phyloP scores from a whole-genome alignment of 2,113 vertebrate genomes.

The Phaethornis superciliosus region DNA sequence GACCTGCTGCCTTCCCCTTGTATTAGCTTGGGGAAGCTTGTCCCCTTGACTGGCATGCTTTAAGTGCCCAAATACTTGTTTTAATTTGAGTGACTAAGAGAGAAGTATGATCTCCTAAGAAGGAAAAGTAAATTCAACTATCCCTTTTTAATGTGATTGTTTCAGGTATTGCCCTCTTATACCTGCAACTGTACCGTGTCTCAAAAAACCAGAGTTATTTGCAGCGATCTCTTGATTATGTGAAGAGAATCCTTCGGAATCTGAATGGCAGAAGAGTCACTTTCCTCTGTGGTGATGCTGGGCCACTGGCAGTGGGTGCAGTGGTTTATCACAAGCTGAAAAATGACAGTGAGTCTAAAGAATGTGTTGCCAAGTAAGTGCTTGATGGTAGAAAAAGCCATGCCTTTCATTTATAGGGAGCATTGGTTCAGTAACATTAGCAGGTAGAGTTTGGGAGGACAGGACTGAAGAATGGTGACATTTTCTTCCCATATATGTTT shows the following conservation, averaged over 20 bases:
- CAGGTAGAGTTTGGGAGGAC: not conserved
- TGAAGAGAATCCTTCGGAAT: conserved; percentile 90
- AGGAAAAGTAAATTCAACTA: not conserved
- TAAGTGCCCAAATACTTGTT: not conserved
- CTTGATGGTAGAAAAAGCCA: not conserved
- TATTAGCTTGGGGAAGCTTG: too few species aligned
- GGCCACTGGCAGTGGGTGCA: conserved; percentile 90
- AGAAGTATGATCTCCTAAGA: not conserved
- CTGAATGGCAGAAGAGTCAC: conserved; percentile 91
- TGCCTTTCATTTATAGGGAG: not conserved
- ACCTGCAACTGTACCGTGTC: conserved; percentile 88
- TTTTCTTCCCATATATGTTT: not conserved
- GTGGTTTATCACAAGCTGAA: conserved; percentile 90
- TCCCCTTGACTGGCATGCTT: not conserved
- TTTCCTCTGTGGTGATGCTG: conserved; percentile 95
- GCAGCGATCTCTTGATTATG: conserved; percentile 90
- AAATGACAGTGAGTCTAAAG: conserved; percentile 84
- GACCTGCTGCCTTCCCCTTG: not conserved
- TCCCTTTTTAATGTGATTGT: not conserved
- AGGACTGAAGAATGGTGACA: not conserved
- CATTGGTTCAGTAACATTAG: not conserved
- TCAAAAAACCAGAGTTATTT: conserved; percentile 83
- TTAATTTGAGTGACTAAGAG: not conserved
- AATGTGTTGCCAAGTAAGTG: conserved; percentile 88
- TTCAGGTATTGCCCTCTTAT: conserved; percentile 91